These are phyloP conservation scores for Lochmaea capreae DNA, from an alignment of 2,888 invertebrate species.

Conservation along the genomic window DNA sequence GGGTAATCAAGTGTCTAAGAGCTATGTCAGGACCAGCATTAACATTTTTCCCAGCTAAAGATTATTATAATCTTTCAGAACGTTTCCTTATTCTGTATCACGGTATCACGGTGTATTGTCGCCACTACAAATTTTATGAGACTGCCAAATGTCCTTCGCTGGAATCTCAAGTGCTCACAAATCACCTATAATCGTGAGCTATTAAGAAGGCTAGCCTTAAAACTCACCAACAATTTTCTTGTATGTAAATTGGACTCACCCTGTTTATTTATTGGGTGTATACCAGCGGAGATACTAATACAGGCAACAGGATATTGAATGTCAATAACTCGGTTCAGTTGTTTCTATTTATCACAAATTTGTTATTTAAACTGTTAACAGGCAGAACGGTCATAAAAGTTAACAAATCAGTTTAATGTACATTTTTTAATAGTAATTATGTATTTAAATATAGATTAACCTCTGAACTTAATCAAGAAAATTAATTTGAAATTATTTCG, in stretches of 20 bases:
- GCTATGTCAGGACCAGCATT: no score
- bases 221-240: constrained; percentile 43
- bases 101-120: no score
- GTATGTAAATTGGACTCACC: constrained; percentile 46
- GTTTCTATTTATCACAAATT: constrained; percentile 15
- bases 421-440: not conserved
- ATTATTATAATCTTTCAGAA: no score
- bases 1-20: no score
- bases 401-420: not conserved
- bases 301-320: constrained; percentile 41
- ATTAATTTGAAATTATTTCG: no score
- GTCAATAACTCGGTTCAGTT: constrained; percentile 31
- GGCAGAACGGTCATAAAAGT: not conserved
- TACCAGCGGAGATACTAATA: constrained; percentile 24
- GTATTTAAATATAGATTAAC: not conserved
- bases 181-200: constrained; percentile 42
- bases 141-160: constrained; percentile 35
- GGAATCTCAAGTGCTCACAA: constrained; percentile 38
- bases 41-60: no score
- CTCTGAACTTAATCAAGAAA: no score
- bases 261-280: constrained; percentile 42
- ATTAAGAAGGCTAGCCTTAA: constrained; percentile 42
- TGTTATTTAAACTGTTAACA: not conserved
- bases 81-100: no score
- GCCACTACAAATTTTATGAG: not conserved